phyloP scores from a whole-genome alignment of 2,888 invertebrate species.

The Eilema depressum region DNA sequence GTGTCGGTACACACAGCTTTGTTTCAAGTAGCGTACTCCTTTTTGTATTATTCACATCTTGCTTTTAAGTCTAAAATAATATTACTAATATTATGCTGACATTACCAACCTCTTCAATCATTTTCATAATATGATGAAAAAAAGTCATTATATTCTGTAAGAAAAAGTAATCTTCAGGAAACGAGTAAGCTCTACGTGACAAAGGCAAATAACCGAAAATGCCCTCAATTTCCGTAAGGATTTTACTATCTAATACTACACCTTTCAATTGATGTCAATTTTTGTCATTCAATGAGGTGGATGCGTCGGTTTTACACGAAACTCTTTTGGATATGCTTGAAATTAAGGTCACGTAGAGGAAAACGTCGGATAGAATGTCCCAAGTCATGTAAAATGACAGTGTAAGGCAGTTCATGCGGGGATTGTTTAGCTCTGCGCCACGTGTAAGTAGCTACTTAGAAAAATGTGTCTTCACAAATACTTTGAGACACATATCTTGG shows the following conservation, averaged over 20 bases:
- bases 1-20: too few relatives aligned
- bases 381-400: conserved; percentile 33
- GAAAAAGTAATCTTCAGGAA: background rate
- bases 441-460: background rate
- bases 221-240: background rate
- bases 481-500: too few relatives aligned
- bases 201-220: background rate
- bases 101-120: too few relatives aligned
- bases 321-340: conserved; percentile 17
- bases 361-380: conserved; percentile 31
- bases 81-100: too few relatives aligned
- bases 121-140: background rate
- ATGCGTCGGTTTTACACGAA: background rate
- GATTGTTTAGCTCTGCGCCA: conserved; percentile 1
- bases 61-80: too few relatives aligned
- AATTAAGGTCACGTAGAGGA: conserved; percentile 44
- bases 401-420: conserved; percentile 17
- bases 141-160: background rate
- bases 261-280: conserved; percentile 2
- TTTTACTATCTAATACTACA: background rate
- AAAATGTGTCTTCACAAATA: conserved; percentile 1
- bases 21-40: too few relatives aligned
- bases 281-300: conserved; percentile 5
- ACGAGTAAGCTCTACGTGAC: background rate
- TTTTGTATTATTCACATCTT: too few relatives aligned